phyloP scores from a whole-genome alignment of 2,797 vertebrate species.

The Erethizon dorsatum region DNA sequence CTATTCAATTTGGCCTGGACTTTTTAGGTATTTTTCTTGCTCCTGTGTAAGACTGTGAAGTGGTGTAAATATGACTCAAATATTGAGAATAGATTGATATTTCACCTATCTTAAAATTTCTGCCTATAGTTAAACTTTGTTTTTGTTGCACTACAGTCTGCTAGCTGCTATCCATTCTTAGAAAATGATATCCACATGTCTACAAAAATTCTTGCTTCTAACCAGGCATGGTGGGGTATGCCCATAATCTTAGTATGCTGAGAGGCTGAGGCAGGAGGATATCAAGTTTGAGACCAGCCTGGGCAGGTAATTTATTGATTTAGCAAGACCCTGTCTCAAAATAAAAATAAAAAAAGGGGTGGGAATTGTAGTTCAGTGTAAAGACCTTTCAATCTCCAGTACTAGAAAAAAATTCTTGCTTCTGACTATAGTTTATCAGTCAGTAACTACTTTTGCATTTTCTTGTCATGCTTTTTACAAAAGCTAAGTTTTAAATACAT shows the following conservation, averaged over 20 bases:
- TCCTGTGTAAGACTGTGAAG: background rate
- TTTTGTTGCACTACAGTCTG: constrained; percentile 30
- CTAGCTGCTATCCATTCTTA: constrained; percentile 49
- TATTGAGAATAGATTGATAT: background rate
- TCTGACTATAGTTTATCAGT: constrained; percentile 24
- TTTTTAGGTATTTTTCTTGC: constrained; percentile 34
- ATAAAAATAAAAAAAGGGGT: background rate
- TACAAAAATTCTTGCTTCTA: constrained; percentile 22
- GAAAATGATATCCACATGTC: constrained; percentile 30
- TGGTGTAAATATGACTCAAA: constrained; percentile 6
- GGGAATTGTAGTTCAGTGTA: background rate
- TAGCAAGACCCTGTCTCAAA: background rate
- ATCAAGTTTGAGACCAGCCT: background rate
- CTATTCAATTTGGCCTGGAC: constrained; percentile 4
- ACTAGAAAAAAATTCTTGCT: constrained; percentile 4
- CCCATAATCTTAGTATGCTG: background rate
- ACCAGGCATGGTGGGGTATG: background rate
- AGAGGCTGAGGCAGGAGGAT: background rate
- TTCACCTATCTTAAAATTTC: constrained; percentile 45
- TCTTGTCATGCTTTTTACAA: background rate
- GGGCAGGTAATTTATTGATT: background rate
- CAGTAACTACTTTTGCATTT: constrained; percentile 20
- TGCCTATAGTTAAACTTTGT: constrained; percentile 37
- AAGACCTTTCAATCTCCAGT: background rate
- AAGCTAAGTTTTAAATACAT: constrained; percentile 42